These are phyloP conservation scores for Epirrhoe tristata DNA, from an alignment of 2,888 invertebrate genomes.

Conservation along the genomic window DNA sequence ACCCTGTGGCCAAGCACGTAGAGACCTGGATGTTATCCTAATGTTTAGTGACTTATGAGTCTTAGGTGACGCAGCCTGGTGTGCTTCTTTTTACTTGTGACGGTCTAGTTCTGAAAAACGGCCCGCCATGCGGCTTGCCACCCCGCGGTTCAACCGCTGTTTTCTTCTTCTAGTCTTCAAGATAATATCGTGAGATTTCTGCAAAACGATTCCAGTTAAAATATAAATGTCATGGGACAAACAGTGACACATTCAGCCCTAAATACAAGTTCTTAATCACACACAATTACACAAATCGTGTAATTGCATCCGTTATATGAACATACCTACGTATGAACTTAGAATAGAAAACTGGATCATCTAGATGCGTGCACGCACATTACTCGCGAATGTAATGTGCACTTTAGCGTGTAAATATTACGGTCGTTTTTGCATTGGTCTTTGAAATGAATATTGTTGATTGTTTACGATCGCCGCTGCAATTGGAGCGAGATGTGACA, in stretches of 20 bases:
- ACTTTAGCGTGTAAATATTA: conserved; percentile 13
- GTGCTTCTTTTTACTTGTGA: too few species aligned
- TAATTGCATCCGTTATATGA: conserved; percentile 39
- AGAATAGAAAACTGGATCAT: conserved; percentile 41
- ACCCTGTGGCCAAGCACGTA: too few species aligned
- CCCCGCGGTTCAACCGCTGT: too few species aligned
- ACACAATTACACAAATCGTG: conserved; percentile 36
- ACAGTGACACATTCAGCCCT: conserved; percentile 31
- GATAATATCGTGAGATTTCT: neutral
- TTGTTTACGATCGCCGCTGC: conserved; percentile 27
- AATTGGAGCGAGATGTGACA: conserved; percentile 32
- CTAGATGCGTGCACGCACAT: conserved; percentile 43
- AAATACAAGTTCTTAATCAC: conserved; percentile 34
- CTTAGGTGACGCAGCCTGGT: too few species aligned
- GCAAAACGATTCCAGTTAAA: conserved; percentile 12
- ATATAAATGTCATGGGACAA: conserved; percentile 15
- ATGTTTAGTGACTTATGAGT: too few species aligned
- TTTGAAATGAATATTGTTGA: conserved; percentile 16
- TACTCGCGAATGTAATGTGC: neutral
- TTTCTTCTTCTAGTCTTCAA: neutral
- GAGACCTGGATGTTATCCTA: too few species aligned
- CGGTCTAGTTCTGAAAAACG: too few species aligned
- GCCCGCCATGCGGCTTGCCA: too few species aligned
- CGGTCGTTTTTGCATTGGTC: conserved; percentile 23
- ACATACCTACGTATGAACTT: conserved; percentile 29